Evolutionary conservation across 2,113 vertebrate genomes (phyloP).

Genomic region (Corythornis madagascariensis): DNA sequence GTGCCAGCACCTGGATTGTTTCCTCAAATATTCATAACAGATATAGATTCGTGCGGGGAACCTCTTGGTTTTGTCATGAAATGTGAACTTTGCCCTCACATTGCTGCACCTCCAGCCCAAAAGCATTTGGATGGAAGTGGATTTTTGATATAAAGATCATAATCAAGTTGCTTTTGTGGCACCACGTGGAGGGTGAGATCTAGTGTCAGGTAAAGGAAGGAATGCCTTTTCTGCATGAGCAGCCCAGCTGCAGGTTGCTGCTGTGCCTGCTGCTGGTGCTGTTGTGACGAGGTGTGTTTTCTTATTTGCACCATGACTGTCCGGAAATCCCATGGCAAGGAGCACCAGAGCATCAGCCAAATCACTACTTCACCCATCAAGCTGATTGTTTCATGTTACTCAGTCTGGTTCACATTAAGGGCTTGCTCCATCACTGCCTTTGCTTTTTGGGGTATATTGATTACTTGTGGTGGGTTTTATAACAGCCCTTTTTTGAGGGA

Average conservation of each 20-base stretch:
- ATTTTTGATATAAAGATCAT: neutral
- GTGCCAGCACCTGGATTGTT: neutral
- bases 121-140: neutral
- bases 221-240: neutral
- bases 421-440: constrained; percentile 7
- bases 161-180: neutral
- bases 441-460: constrained; percentile 39
- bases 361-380: constrained; percentile 55
- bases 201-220: neutral
- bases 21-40: neutral
- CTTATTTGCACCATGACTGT: constrained; percentile 49
- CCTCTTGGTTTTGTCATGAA: neutral
- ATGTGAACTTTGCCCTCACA: neutral
- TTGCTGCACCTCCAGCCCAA: neutral
- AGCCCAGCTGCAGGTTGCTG: neutral
- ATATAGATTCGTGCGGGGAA: neutral
- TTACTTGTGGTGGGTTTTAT: constrained; percentile 45
- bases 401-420: constrained; percentile 48
- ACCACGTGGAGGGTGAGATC: neutral
- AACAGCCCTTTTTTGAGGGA: constrained; percentile 15
- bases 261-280: constrained; percentile 10
- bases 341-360: constrained; percentile 37
- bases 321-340: constrained; percentile 53
- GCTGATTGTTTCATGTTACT: constrained; percentile 22
- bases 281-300: constrained; percentile 40